Base-by-base conservation (phyloP, 2,888 invertebrate species). In the Tholera decimalis region DNA sequence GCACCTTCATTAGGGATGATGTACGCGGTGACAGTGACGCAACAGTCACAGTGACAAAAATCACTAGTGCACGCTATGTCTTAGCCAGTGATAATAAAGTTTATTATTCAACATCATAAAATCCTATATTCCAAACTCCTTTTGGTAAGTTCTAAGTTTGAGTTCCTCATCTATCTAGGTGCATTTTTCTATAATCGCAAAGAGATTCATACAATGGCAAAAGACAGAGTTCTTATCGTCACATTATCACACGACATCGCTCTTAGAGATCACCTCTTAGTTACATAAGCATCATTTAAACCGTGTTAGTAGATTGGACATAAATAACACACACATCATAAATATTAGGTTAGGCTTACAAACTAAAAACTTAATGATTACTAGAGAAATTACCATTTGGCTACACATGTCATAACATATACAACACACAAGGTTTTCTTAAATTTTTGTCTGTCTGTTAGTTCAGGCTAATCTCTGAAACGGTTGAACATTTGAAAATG, bases 231-330 rank as follows among this genome's bases (percentile, higher is more conserved):
- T 33, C 1, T 20, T 37, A 41, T 62, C 20, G 3, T 18, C 11
- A 46, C 60, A 30, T 30, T 47, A 69, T 72, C 44, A 64, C 55
- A 51, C 26, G 2, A 55, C 55, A 50, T 56, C 24, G 35, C 39
- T 55, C 44, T 1, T 26, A 54, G 22, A 35, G 37, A 28, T 41
- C 13, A 35, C 9, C 26, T 39, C n/a, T 5, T 50, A 18, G 44
- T 35, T 59, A 33, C 39, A 54, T 50, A 54, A 37, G 8, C 7
- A 41, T 41, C 43, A 22, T 37, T 13, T n/a, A 43, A 59, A 66
- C 30, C 20, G 33, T 50, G 26, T 61, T 60, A 50, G 26, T 44
- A 47, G 1, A 15, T 20, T 35, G 8, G 13, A 51, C 15, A 64
- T 22, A 47, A 53, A 71, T 41, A 54, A 55, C 33, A 72, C 39